Conservation (phyloP, 2,113 vertebrate genomes). For the Megaceryle maxima region DNA sequence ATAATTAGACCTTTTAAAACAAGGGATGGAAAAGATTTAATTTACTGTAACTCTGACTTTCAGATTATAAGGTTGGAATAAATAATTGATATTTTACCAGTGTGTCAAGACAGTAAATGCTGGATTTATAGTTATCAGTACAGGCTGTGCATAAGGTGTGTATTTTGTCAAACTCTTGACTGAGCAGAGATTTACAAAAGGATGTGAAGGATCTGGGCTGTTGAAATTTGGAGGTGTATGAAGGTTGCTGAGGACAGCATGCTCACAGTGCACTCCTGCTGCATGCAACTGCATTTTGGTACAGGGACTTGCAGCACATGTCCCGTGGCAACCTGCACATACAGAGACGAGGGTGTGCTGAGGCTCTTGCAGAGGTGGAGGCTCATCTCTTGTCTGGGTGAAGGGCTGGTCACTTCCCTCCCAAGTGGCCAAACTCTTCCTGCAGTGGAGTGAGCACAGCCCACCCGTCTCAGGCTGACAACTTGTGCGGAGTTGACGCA, state of each 20-base stretch:
- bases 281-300: rapidly evolving
- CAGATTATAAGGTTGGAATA: conserved; percentile 40
- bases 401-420: background rate
- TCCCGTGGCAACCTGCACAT: background rate
- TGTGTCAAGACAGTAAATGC: background rate
- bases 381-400: background rate
- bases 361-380: background rate
- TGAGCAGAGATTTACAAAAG: background rate
- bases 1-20: conserved; percentile 62
- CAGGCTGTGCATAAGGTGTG: background rate
- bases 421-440: background rate
- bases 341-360: rapidly evolving
- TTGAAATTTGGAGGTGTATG: background rate
- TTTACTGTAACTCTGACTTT: conserved; percentile 32
- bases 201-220: background rate
- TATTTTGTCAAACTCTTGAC: background rate
- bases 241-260: background rate
- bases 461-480: background rate
- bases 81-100: conserved; percentile 37
- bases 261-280: background rate
- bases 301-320: background rate
- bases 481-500: background rate
- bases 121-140: background rate
- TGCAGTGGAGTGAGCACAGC: background rate
- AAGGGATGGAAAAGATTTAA: conserved; percentile 28